Conservation (phyloP, 2,888 invertebrate genomes). For the Mylabris sibirica region DNA sequence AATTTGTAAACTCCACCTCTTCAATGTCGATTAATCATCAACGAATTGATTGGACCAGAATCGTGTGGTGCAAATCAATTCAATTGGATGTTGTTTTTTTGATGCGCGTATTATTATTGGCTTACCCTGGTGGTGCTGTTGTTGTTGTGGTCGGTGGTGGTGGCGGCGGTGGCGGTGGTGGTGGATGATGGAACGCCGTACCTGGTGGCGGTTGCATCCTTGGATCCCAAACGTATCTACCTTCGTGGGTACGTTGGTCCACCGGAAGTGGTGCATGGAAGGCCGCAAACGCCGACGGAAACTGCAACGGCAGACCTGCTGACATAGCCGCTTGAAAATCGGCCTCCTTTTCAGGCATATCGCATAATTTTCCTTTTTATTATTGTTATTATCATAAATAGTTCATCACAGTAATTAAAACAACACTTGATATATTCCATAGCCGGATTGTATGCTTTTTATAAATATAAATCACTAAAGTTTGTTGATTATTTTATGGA, state of each 20-base stretch:
- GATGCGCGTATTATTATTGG: slow-evolving; percentile 6
- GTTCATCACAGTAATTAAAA: background rate
- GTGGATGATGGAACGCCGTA: slow-evolving; percentile 53
- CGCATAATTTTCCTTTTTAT: slow-evolving; percentile 31
- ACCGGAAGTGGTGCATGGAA: slow-evolving; percentile 69
- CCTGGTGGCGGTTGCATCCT: slow-evolving; percentile 57
- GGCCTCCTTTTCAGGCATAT: slow-evolving; percentile 60
- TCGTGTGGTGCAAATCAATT: background rate
- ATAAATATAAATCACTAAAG: background rate
- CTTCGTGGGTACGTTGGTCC: slow-evolving; percentile 65
- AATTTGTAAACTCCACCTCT: background rate
- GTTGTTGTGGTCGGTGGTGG: slow-evolving; percentile 9
- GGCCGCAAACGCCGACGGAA: slow-evolving; percentile 63
- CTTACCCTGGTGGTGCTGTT: slow-evolving; percentile 55
- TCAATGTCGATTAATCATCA: background rate
- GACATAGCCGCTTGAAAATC: slow-evolving; percentile 60
- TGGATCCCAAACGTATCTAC: slow-evolving; percentile 60
- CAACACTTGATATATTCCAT: slow-evolving; percentile 9
- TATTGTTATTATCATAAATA: background rate
- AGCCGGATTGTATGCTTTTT: background rate
- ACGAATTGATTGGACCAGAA: background rate
- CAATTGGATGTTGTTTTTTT: background rate
- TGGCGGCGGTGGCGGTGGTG: slow-evolving; percentile 47
- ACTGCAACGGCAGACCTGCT: slow-evolving; percentile 59
- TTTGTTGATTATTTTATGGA: background rate